phyloP scores from a whole-genome alignment of 53 echinoderm and acorn worm species.

The Arbacia lixula region DNA sequence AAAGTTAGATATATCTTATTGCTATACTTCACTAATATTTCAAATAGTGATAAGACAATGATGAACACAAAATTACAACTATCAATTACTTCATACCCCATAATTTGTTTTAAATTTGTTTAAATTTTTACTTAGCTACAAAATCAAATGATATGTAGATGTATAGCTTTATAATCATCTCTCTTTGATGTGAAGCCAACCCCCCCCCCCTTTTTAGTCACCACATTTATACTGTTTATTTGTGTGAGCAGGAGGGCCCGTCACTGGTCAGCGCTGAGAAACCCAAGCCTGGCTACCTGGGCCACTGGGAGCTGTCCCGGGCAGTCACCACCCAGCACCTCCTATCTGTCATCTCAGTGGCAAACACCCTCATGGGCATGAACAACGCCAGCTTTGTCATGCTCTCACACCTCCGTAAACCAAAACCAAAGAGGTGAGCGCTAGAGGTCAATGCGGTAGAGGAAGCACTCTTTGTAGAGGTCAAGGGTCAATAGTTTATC shows the following conservation, averaged over 20 bases:
- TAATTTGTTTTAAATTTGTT: no score
- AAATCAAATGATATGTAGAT: no score
- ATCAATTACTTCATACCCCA: no score
- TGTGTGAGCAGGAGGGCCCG: constrained; percentile 27
- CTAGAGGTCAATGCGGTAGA: no score
- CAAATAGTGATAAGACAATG: no score
- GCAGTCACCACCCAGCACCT: constrained; percentile 94
- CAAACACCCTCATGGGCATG: constrained; percentile 97
- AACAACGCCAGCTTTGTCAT: constrained; percentile 99
- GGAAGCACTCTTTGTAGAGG: background rate
- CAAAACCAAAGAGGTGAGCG: constrained; percentile 80
- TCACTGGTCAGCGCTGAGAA: constrained; percentile 37
- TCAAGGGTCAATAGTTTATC: no score
- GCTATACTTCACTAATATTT: no score
- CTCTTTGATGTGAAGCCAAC: background rate
- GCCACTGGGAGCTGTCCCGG: constrained; percentile 97
- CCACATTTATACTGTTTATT: no score
- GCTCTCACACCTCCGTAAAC: constrained; percentile 83
- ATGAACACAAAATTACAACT: no score
- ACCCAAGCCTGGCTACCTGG: constrained; percentile 77
- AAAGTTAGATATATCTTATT: no score
- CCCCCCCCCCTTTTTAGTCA: background rate
- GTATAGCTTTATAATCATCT: background rate
- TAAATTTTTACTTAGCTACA: no score
- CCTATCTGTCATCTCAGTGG: constrained; percentile 95